A percentile compares a stretch with the other conserved stretches of the same genome.
Evolutionary conservation across 2,888 invertebrate species (phyloP).

Genomic region (Acholoe squamosa): DNA sequence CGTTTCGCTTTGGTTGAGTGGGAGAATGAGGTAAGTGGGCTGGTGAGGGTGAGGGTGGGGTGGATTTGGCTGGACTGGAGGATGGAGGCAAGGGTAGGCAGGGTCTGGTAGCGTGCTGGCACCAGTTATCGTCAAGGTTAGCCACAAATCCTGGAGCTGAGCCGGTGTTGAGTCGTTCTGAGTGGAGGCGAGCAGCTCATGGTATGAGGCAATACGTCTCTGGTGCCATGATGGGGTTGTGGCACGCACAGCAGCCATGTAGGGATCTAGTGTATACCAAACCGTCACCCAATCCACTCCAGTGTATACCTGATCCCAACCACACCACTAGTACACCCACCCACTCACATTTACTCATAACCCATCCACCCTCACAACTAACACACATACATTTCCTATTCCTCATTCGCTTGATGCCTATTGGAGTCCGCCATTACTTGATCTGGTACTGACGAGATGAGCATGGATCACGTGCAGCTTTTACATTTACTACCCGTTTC

Average conservation of each 20-base stretch:
- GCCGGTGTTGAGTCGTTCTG: constrained; percentile 2
- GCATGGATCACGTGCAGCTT: too few species aligned
- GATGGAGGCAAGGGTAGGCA: background rate
- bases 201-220: background rate
- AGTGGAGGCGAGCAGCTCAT: background rate
- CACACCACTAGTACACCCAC: background rate
- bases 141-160: constrained; percentile 24
- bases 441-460: too few species aligned
- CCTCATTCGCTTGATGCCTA: too few species aligned
- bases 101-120: background rate
- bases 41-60: background rate
- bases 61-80: background rate
- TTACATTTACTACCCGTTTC: too few species aligned
- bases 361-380: too few species aligned
- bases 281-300: too few species aligned
- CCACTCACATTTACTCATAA: too few species aligned
- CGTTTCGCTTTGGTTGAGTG: background rate
- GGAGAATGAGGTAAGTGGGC: background rate
- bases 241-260: background rate
- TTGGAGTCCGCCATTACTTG: too few species aligned
- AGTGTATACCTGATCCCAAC: background rate
- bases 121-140: background rate
- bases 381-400: too few species aligned
- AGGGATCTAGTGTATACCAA: constrained; percentile 4
- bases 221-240: too few species aligned